Percentiles rank a stretch among this genome's conserved stretches.
phyloP scores from a whole-genome alignment of 2,113 vertebrate species.

The Actinemys pallida region DNA sequence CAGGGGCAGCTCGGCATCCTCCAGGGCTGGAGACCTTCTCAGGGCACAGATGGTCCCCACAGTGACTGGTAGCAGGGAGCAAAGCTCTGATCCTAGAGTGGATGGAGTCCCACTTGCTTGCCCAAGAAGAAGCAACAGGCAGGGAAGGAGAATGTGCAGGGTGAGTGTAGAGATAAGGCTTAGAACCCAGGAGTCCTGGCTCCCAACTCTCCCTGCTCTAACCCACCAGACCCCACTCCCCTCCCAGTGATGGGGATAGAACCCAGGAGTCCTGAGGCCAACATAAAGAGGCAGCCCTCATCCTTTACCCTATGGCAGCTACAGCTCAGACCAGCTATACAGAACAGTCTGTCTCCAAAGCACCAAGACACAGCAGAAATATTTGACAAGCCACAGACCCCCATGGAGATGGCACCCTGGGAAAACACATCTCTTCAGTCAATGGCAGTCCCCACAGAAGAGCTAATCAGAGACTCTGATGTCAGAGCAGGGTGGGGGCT shows the following conservation, averaged over 20 bases:
- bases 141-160: background rate
- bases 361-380: background rate
- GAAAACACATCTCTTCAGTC: background rate
- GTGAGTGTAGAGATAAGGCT: background rate
- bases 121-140: background rate
- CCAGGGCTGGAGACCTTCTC: background rate
- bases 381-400: background rate
- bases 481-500: background rate
- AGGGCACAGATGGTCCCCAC: background rate
- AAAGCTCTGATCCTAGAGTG: no score
- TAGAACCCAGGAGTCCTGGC: background rate
- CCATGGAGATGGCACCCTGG: background rate
- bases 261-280: background rate
- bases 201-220: background rate
- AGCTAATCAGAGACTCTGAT: background rate
- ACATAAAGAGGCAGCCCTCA: background rate
- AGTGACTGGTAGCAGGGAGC: background rate
- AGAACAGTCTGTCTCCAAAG: background rate
- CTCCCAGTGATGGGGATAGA: background rate
- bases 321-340: background rate
- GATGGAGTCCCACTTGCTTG: background rate
- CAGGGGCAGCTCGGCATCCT: background rate
- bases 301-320: background rate
- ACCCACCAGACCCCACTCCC: background rate
- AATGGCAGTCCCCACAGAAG: background rate